Evolutionary conservation across 2,888 invertebrate genomes (phyloP).

Genomic region (Rhorus exstirpatorius): DNA sequence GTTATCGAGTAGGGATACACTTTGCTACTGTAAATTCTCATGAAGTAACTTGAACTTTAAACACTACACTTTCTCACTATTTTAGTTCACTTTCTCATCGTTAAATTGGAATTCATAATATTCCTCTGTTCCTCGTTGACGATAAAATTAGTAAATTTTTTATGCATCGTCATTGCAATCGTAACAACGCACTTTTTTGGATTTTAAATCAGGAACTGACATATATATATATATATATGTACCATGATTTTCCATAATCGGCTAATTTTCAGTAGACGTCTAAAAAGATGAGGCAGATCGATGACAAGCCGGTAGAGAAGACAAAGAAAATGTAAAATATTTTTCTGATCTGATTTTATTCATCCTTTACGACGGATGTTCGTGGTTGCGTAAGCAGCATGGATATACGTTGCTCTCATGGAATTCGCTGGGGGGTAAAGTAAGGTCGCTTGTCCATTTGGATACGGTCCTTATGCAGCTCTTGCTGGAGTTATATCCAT

Average conservation of each 20-base stretch:
- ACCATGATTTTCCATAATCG: not conserved
- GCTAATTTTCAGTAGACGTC: not conserved
- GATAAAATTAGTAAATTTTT: not conserved
- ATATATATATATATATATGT: too few relatives aligned
- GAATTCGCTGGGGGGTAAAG: conserved; percentile 30
- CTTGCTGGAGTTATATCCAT: conserved; percentile 24
- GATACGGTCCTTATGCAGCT: conserved; percentile 4
- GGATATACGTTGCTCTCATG: conserved; percentile 36
- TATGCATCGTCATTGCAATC: not conserved
- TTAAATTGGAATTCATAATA: too few relatives aligned
- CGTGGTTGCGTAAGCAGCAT: not conserved
- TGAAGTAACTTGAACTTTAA: too few relatives aligned
- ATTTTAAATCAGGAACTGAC: too few relatives aligned
- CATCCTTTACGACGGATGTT: not conserved
- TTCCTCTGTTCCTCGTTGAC: not conserved
- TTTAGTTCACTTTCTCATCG: too few relatives aligned
- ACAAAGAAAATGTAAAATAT: not conserved
- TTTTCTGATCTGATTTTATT: conserved; percentile 21
- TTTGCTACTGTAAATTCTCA: too few relatives aligned
- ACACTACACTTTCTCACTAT: too few relatives aligned
- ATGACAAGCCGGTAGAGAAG: not conserved
- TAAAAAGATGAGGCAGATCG: not conserved
- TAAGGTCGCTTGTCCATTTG: conserved; percentile 18
- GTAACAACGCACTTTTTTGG: not conserved
- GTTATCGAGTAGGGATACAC: too few relatives aligned